Evolutionary conservation across 2,797 vertebrate species (phyloP).

Genomic region (Hypotaenidia philippensis): DNA sequence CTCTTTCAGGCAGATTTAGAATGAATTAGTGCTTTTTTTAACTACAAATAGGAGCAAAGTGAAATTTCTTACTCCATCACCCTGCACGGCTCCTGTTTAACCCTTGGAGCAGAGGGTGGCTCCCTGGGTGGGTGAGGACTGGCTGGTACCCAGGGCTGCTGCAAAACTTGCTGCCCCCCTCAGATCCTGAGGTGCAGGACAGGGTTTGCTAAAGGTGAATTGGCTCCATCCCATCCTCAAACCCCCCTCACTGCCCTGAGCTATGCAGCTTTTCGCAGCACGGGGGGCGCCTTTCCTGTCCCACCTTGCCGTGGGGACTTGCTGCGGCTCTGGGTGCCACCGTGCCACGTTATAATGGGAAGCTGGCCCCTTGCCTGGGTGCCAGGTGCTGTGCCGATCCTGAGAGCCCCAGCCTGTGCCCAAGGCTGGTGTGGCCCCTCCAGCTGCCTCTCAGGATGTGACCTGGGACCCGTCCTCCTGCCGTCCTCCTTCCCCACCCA

Average conservation of each 20-base stretch:
- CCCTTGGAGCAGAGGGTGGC: neutral
- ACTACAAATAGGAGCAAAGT: conserved; percentile 51
- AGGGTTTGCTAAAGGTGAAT: neutral
- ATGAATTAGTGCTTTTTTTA: conserved; percentile 74
- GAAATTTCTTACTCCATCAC: conserved; percentile 28
- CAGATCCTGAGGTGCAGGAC: neutral
- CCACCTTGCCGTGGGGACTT: neutral
- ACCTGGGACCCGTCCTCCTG: neutral
- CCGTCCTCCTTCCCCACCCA: accelerated
- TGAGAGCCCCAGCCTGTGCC: accelerated
- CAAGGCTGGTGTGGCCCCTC: neutral
- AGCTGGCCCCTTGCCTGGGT: neutral
- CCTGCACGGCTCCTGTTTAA: neutral
- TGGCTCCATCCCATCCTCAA: neutral
- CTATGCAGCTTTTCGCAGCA: neutral
- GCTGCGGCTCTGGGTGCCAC: accelerated
- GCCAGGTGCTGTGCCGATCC: neutral
- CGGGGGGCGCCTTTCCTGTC: neutral
- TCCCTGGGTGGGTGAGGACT: too few species aligned
- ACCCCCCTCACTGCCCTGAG: neutral
- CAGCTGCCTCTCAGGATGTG: accelerated
- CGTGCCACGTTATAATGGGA: accelerated
- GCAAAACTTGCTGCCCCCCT: neutral
- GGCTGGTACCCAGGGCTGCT: neutral
- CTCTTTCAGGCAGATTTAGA: conserved; percentile 71